phyloP scores from a whole-genome alignment of 2,797 vertebrate genomes.

The Peromyscus aztecus region DNA sequence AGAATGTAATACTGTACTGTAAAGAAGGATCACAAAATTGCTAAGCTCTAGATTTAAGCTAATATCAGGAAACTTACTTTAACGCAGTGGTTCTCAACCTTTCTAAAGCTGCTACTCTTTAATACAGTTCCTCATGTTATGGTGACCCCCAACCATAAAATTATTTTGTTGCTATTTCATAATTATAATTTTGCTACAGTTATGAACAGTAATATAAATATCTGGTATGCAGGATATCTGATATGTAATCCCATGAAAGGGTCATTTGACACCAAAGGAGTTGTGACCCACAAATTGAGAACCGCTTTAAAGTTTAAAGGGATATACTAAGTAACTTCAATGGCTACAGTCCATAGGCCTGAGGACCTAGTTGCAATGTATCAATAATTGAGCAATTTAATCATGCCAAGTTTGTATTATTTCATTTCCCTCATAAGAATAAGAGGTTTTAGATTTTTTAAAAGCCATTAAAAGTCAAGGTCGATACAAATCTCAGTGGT shows the following conservation, averaged over 20 bases:
- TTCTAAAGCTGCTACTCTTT: not conserved
- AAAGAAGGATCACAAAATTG: not conserved
- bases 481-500: not conserved
- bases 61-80: constrained; percentile 34
- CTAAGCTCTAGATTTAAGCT: constrained; percentile 44
- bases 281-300: not conserved
- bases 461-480: constrained; percentile 43
- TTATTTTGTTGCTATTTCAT: not conserved
- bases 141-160: not conserved
- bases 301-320: not conserved
- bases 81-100: not conserved
- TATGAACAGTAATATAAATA: not conserved
- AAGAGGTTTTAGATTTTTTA: constrained; percentile 58
- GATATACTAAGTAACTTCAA: constrained; percentile 29
- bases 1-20: not conserved
- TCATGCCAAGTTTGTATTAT: constrained; percentile 14
- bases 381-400: not conserved
- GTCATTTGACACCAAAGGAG: not conserved
- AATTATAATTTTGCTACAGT: not conserved
- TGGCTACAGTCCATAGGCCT: not conserved
- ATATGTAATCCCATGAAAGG: not conserved
- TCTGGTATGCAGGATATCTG: not conserved
- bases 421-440: constrained; percentile 41
- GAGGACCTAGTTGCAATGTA: constrained; percentile 6
- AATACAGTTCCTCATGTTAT: not conserved